Base-by-base conservation (phyloP, 2,888 invertebrate species). In the Sabatieria punctata region DNA sequence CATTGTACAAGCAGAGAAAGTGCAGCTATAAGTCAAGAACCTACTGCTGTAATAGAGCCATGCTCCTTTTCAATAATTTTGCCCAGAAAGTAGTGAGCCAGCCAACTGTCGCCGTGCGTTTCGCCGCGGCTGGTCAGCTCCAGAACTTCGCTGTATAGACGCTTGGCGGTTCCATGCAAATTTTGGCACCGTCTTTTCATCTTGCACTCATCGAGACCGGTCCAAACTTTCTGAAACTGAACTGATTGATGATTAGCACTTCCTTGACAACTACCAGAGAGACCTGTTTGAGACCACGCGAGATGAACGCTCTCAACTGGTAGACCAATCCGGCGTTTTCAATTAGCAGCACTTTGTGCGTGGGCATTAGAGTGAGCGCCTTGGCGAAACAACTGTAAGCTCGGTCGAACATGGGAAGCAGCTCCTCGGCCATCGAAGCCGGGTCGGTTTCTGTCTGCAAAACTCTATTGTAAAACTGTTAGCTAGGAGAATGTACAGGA, bases 1-100 rank as follows among this genome's bases (percentile, higher is more conserved):
- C n/a, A n/a, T n/a, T n/a, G n/a, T n/a, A n/a, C n/a, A n/a, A n/a
- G n/a, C n/a, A n/a, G n/a, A n/a, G n/a, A n/a, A n/a, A n/a, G n/a
- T n/a, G n/a, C n/a, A n/a, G n/a, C n/a, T n/a, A n/a, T n/a, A n/a
- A n/a, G n/a, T n/a, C n/a, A n/a, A n/a, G n/a, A n/a, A n/a, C n/a
- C n/a, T n/a, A n/a, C n/a, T n/a, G n/a, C n/a, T n/a, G n/a, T n/a
- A n/a, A n/a, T n/a, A n/a, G 22, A 22, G 2, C 11, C 24, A 15
- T 19, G 2, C 49, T 77, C 75, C 63, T 91, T 93, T 66, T 91
- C 89, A 0, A 81, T 77, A 45, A 89, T 80, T 75, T 93, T 93
- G 0, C 86, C 91, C n/a, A 91, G 71, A 82, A 91, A 86, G 63
- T 89, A 91, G 65, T 85, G 83, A 60, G 83, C 79, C 30, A 89